Evolutionary conservation across 1,140 invertebrate genomes (phyloP).

Genomic region (Trichonephila clavipes): DNA sequence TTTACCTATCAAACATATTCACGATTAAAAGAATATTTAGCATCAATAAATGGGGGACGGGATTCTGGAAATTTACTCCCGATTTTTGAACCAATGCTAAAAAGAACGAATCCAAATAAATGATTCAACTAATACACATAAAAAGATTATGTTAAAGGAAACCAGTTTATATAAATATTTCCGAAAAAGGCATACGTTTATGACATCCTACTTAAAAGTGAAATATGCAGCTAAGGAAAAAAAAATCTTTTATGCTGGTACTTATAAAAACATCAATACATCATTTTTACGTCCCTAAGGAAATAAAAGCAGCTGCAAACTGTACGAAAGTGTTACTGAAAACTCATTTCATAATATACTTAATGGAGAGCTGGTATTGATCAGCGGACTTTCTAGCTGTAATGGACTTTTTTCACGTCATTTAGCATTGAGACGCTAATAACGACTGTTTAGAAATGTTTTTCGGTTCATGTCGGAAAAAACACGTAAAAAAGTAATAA

Average conservation of each 20-base stretch:
- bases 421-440: neutral
- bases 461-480: neutral
- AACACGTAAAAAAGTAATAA: neutral
- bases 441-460: neutral
- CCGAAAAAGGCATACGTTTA: neutral
- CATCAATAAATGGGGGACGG: too few species aligned
- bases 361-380: neutral
- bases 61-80: too few species aligned
- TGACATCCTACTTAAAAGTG: neutral
- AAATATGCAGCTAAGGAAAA: too few species aligned
- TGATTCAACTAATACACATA: too few species aligned
- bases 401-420: slow-evolving; percentile 15
- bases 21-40: too few species aligned
- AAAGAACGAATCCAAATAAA: too few species aligned
- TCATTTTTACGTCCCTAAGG: neutral
- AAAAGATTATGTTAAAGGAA: neutral
- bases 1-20: too few species aligned
- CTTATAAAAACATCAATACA: neutral
- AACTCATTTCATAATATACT: neutral
- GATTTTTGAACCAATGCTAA: too few species aligned
- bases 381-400: neutral
- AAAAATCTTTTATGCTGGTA: neutral
- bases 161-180: neutral
- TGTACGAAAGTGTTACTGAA: neutral
- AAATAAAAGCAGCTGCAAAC: neutral